These are phyloP conservation scores for Catharus bicknelli DNA, from an alignment of 2,113 vertebrate species.

Conservation along the genomic window DNA sequence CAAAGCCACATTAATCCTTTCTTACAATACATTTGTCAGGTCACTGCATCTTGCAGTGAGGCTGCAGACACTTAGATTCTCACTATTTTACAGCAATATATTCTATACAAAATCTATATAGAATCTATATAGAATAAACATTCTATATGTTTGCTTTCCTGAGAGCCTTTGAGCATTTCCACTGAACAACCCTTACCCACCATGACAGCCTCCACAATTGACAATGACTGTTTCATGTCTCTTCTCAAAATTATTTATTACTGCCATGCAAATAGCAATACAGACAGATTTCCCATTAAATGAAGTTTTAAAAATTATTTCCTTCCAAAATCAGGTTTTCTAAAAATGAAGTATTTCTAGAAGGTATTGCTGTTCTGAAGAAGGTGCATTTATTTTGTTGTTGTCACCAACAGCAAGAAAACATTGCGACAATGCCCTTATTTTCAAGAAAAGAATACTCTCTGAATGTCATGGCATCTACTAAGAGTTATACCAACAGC, in stretches of 20 bases:
- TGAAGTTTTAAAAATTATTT: background rate
- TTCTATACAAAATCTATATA: background rate
- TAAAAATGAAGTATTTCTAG: background rate
- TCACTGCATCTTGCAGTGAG: background rate
- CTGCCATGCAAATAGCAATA: background rate
- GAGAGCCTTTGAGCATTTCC: background rate
- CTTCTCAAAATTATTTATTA: background rate
- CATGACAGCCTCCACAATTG: background rate
- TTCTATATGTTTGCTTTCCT: background rate
- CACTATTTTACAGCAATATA: rapidly evolving
- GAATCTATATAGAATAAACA: background rate
- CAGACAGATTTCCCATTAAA: background rate
- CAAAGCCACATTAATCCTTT: background rate
- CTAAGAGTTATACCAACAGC: background rate
- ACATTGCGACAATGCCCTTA: background rate
- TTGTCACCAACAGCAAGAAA: background rate
- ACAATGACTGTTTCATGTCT: background rate
- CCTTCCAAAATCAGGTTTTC: background rate
- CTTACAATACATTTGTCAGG: background rate
- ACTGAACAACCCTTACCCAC: background rate
- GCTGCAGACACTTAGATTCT: background rate
- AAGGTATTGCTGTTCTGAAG: background rate
- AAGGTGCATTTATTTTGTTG: background rate
- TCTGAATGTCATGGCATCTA: background rate
- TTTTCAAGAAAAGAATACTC: background rate